Conservation (phyloP, 2,797 vertebrate genomes). For the Hippopotamyrus pictus region DNA sequence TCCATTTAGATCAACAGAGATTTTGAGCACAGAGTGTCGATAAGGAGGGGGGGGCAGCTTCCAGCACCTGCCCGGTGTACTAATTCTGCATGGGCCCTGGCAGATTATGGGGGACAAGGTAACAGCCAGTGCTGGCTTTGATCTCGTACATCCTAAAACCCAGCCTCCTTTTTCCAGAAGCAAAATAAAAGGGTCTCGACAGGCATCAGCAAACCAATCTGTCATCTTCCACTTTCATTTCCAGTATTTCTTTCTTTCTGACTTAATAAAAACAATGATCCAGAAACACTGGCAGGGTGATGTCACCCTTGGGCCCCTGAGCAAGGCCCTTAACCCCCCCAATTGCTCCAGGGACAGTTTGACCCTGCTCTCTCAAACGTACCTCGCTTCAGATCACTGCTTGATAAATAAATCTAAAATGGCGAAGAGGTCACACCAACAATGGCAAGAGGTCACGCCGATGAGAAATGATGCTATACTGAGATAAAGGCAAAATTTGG, state of each 20-base stretch:
- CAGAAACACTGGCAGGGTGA: background rate
- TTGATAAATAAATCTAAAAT: background rate
- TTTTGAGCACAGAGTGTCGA: slow-evolving; percentile 22
- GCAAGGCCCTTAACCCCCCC: background rate
- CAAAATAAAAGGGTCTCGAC: background rate
- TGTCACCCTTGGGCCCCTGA: background rate
- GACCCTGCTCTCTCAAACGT: background rate
- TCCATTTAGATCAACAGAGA: slow-evolving; percentile 31
- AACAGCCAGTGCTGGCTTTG: background rate
- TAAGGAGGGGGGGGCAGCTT: slow-evolving; percentile 18
- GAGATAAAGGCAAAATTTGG: background rate
- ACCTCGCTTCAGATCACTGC: background rate
- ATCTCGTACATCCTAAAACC: background rate
- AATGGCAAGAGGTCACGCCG: background rate
- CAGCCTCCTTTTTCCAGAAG: background rate
- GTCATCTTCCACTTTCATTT: slow-evolving; percentile 6
- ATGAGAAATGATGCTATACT: background rate
- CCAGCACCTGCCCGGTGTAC: background rate
- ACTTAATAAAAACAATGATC: background rate
- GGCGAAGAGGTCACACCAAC: background rate
- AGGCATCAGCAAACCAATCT: background rate
- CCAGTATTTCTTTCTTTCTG: background rate
- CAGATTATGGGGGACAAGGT: background rate
- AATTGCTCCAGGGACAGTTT: background rate
- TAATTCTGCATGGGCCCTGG: background rate